These are phyloP conservation scores for Andrena flavipes DNA, from an alignment of 2,888 invertebrate genomes.

Conservation along the genomic window DNA sequence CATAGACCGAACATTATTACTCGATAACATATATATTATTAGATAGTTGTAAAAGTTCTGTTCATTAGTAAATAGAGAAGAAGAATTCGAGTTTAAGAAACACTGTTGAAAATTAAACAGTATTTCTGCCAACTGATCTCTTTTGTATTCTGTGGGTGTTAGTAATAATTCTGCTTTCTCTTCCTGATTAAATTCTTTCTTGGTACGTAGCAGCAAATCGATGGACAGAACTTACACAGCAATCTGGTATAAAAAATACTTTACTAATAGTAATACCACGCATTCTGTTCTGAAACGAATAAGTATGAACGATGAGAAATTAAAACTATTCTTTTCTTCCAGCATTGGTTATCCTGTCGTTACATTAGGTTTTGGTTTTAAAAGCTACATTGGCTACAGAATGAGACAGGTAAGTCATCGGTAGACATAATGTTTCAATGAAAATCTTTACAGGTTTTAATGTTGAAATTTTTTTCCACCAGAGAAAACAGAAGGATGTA, in stretches of 20 bases:
- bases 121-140: no score
- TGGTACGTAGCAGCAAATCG: no score
- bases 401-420: constrained; percentile 89
- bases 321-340: constrained; percentile 74
- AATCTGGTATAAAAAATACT: not conserved
- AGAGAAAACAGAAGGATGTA: constrained; percentile 96
- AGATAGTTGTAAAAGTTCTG: no score
- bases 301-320: not conserved
- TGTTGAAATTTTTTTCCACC: constrained; percentile 74
- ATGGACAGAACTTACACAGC: no score
- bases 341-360: constrained; percentile 97
- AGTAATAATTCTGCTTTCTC: no score
- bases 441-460: not conserved
- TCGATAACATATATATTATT: no score
- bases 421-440: not conserved
- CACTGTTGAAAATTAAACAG: no score
- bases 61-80: no score
- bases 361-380: constrained; percentile 97
- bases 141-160: no score
- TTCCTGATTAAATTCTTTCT: no score
- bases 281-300: not conserved
- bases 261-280: not conserved
- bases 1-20: no score
- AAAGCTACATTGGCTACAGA: constrained; percentile 95
- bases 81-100: no score